Conservation (phyloP, 2,113 vertebrate genomes). For the Centrocercus urophasianus region DNA sequence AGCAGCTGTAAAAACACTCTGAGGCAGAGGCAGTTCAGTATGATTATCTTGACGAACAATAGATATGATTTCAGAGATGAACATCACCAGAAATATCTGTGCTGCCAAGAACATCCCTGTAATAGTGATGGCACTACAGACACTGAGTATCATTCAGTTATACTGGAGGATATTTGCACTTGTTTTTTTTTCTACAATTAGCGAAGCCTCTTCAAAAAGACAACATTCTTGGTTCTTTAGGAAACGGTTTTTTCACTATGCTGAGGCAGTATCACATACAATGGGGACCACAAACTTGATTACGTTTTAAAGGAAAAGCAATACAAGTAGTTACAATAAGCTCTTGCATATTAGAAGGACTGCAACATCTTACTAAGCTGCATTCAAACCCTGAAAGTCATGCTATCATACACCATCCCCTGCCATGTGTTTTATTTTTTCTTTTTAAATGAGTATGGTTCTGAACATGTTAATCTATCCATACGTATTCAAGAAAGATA, state of each 20-base stretch:
- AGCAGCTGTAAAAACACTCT: not conserved
- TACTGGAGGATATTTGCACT: not conserved
- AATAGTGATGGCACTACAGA: not conserved
- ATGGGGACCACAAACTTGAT: not conserved
- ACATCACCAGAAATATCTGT: not conserved
- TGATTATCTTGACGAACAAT: not conserved
- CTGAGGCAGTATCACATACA: not conserved
- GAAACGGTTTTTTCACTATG: not conserved
- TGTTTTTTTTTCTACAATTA: not conserved
- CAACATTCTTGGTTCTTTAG: not conserved
- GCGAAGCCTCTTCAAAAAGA: slow-evolving; percentile 11
- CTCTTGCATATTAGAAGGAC: not conserved
- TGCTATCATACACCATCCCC: not conserved
- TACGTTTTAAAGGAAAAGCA: not conserved
- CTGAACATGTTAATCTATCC: not conserved
- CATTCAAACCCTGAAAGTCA: not conserved
- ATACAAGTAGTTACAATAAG: not conserved
- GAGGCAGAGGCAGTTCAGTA: not conserved
- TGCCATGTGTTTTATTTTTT: not conserved
- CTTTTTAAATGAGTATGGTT: not conserved
- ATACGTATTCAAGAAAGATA: not conserved
- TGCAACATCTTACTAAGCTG: not conserved
- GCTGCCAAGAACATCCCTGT: not conserved
- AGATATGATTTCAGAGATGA: not conserved
- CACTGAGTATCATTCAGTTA: not conserved